Percentiles rank a stretch among this genome's conserved stretches.
Conservation (phyloP, 1,140 invertebrate species). For the Drosophila orosa region DNA sequence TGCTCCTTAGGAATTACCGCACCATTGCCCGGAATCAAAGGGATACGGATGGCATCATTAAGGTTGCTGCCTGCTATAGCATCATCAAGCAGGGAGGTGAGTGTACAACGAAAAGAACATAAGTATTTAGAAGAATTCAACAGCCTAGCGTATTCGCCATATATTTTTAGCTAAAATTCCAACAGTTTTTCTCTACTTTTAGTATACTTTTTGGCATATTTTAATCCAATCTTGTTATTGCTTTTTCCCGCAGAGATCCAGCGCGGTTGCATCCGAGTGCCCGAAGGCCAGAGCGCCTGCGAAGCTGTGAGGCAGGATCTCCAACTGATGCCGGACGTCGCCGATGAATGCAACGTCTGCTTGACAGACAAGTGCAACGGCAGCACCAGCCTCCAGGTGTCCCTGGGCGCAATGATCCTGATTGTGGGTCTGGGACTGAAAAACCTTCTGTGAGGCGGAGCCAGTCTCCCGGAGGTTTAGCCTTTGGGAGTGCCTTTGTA, state of each 20-base stretch:
- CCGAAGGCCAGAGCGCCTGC: conserved; percentile 41
- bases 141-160: too few species aligned
- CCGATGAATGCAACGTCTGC: conserved; percentile 58
- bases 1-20: conserved; percentile 54
- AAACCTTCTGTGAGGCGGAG: conserved; percentile 25
- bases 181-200: too few species aligned
- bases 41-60: conserved; percentile 9
- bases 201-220: background rate
- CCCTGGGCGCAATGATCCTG: conserved; percentile 53
- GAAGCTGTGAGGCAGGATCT: conserved; percentile 45
- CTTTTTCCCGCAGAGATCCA: conserved; percentile 25
- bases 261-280: conserved; percentile 63
- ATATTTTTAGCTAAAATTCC: too few species aligned
- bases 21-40: conserved; percentile 18
- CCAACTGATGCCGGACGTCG: background rate
- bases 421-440: conserved; percentile 48
- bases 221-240: background rate
- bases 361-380: conserved; percentile 63
- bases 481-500: conserved; percentile 19
- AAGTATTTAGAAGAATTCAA: background rate
- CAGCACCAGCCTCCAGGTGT: conserved; percentile 51
- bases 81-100: conserved; percentile 53
- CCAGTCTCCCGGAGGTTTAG: background rate
- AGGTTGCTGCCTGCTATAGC: conserved; percentile 62
- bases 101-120: conserved; percentile 5